These are phyloP conservation scores for Oscheius sp. DNA, from an alignment of 2,888 invertebrate genomes.

Conservation along the genomic window DNA sequence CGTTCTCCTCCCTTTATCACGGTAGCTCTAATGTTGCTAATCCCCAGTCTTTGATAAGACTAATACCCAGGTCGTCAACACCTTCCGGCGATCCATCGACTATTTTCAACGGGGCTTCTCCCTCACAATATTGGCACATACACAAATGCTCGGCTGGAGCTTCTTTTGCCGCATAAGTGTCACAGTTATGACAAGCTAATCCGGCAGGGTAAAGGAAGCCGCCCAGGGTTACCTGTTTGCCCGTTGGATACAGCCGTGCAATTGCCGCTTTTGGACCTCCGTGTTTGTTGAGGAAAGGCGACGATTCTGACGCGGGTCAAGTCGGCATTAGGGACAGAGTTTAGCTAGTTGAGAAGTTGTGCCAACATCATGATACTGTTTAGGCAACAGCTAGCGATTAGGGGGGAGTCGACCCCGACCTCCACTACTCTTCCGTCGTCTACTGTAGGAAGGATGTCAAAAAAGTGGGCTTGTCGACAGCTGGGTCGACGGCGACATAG, in stretches of 20 bases:
- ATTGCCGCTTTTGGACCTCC: neutral
- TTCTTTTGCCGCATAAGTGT: slow-evolving; percentile 18
- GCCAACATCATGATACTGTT: slow-evolving; percentile 33
- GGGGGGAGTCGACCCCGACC: too few relatives aligned
- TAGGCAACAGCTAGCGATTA: too few relatives aligned
- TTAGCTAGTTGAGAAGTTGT: slow-evolving; percentile 28
- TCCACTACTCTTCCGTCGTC: too few relatives aligned
- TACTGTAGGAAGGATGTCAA: too few relatives aligned
- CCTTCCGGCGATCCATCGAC: slow-evolving; percentile 15
- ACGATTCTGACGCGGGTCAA: slow-evolving; percentile 29
- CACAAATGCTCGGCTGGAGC: slow-evolving; percentile 2
- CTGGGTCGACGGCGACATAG: too few relatives aligned
- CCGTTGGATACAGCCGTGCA: slow-evolving; percentile 24
- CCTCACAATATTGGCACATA: neutral
- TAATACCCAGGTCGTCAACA: slow-evolving; percentile 28
- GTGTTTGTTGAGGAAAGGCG: slow-evolving; percentile 25
- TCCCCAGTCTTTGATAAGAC: slow-evolving; percentile 24
- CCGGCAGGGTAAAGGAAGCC: slow-evolving; percentile 18
- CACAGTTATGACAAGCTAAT: slow-evolving; percentile 25
- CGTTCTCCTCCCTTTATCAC: slow-evolving; percentile 32
- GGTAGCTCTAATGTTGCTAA: slow-evolving; percentile 33
- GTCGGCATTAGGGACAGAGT: slow-evolving; percentile 15
- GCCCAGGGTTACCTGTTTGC: slow-evolving; percentile 11
- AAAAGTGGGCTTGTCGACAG: too few relatives aligned
- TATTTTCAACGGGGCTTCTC: neutral